Evolutionary conservation across 1,140 invertebrate genomes (phyloP).

Genomic region (Habropoda laboriosa): DNA sequence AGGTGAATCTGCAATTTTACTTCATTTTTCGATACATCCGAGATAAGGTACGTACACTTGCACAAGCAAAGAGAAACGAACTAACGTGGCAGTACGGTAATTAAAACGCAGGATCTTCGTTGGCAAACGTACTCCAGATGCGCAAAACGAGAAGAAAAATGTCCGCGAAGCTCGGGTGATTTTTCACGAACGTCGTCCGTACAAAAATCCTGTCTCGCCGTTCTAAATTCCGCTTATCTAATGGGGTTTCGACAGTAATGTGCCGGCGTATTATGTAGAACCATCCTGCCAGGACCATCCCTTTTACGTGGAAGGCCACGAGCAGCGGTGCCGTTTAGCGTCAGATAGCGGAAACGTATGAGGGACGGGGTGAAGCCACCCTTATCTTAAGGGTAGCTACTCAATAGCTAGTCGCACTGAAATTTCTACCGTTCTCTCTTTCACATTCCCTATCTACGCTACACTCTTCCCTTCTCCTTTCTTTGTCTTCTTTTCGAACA

Average conservation of each 20-base stretch:
- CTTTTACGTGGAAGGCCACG: constrained; percentile 76
- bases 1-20: no score
- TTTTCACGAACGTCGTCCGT: constrained; percentile 60
- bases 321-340: constrained; percentile 71
- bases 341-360: constrained; percentile 77
- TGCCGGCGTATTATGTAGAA: constrained; percentile 78
- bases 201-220: constrained; percentile 71
- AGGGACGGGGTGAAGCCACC: constrained; percentile 74
- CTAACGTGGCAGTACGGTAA: neutral
- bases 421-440: constrained; percentile 62
- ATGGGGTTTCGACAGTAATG: constrained; percentile 75
- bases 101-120: neutral
- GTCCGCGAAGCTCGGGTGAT: constrained; percentile 42
- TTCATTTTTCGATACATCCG: no score
- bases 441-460: constrained; percentile 34
- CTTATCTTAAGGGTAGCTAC: constrained; percentile 80
- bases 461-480: neutral
- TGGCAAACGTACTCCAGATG: neutral
- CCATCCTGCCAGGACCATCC: constrained; percentile 71
- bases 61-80: no score
- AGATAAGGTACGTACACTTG: neutral
- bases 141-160: neutral
- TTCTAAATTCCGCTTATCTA: constrained; percentile 78
- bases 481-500: constrained; percentile 54
- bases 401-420: constrained; percentile 77